These are phyloP conservation scores for Pontoporia blainvillei DNA, from an alignment of 2,113 vertebrate species.

Conservation along the genomic window DNA sequence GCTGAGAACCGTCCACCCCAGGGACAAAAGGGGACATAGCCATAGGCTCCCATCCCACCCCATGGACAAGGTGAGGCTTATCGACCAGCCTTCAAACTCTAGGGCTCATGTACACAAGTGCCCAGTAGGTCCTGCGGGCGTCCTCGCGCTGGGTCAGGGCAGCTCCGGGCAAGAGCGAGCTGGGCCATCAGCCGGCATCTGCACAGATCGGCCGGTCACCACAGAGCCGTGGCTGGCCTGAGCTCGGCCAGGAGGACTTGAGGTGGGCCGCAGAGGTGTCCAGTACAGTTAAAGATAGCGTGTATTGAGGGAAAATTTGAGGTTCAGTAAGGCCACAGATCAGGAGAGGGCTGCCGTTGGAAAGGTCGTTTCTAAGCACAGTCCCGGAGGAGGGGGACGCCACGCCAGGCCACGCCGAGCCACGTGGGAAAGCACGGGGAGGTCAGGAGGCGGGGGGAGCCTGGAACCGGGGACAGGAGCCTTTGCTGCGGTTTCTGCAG, in stretches of 20 bases:
- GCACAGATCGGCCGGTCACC: fast-evolving
- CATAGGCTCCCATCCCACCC: background rate
- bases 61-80: fast-evolving
- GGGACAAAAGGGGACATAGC: background rate
- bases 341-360: background rate
- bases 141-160: background rate
- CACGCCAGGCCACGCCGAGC: too few species aligned
- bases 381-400: too few species aligned
- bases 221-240: background rate
- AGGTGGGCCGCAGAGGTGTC: background rate
- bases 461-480: fast-evolving
- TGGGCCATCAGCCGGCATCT: fast-evolving
- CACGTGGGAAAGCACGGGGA: fast-evolving
- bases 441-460: too few species aligned
- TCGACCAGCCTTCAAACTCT: fast-evolving
- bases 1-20: background rate
- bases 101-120: background rate
- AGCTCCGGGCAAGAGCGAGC: too few species aligned
- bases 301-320: background rate
- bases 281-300: background rate
- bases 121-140: background rate
- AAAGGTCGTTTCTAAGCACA: background rate
- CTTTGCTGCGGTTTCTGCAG: background rate
- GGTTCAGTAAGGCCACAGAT: background rate
- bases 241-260: background rate